Base-by-base conservation (phyloP, 2,797 vertebrate genomes). In the Muscicapa striata region DNA sequence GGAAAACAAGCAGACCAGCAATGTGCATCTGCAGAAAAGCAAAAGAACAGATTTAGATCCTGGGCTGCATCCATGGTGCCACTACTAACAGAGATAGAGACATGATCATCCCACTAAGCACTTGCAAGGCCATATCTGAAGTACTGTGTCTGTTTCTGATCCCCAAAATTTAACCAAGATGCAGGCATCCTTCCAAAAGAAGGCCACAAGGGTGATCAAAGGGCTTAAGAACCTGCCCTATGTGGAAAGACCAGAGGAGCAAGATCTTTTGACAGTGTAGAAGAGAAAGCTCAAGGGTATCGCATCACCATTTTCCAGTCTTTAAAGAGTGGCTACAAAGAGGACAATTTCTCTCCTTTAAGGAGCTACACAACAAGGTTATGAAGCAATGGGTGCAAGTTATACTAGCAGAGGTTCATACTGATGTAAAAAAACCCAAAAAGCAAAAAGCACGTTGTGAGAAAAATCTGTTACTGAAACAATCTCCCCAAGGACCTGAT, bases 21-120 rank as follows among this genome's bases (percentile, higher is more conserved):
- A 7, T n/a, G 9, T 0, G 3, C 1, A 2, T 23, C 83, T 61
- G 23, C 19, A 61, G 16, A 58, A 32, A 32, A 61, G 7, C 10
- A 43, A 62, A 73, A 23, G 18, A 68, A 20, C 8, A 38, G 48
- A 34, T 26, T 52, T 38, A 58, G 20, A 74, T 63, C 18, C 40
- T 67, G 17, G 34, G 9, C 13, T 68, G 24, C 23, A 63, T 52
- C 49, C 24, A 21, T 1, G 5, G 20, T 1, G 3, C 13, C 6
- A 5, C 69, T 74, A 34, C 3, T 40, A 54, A 29, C 34, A 54
- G 54, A 82, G 54, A 32, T 3, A 46, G 34, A 48, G n/a, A 32
- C 15, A 16, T 14, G 51, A 58, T 64, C 21, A 59, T 48, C 24
- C 10, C 11, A 21, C 30, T 62, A 63, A 36, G 32, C 1, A 13